phyloP scores from a whole-genome alignment of 2,888 invertebrate genomes.

The Antheraea assamensis region DNA sequence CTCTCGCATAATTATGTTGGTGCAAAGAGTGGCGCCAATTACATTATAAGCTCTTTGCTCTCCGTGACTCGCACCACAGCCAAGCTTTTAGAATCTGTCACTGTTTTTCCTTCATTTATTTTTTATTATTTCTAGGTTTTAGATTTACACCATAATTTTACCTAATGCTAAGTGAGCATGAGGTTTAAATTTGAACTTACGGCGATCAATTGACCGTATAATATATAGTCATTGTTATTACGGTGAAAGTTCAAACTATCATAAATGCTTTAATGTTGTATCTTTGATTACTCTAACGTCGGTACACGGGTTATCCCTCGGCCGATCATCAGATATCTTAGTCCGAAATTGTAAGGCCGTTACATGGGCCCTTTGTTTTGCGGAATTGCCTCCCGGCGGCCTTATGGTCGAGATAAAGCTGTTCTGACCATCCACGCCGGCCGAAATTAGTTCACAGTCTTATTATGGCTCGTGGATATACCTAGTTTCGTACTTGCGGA shows the following conservation, averaged over 20 bases:
- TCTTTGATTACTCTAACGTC: constrained; percentile 3
- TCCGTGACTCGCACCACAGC: too few relatives aligned
- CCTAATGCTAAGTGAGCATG: too few relatives aligned
- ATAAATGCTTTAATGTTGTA: not conserved
- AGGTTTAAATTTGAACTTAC: too few relatives aligned
- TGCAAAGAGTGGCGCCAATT: too few relatives aligned
- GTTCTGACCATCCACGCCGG: constrained; percentile 41
- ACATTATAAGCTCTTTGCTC: too few relatives aligned
- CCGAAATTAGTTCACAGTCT: constrained; percentile 58
- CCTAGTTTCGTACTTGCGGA: not conserved
- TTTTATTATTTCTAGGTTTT: too few relatives aligned
- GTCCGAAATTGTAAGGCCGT: constrained; percentile 47
- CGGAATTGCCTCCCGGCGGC: constrained; percentile 66
- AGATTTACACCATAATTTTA: too few relatives aligned
- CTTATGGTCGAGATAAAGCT: constrained; percentile 71
- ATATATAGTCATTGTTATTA: not conserved
- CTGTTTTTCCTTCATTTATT: too few relatives aligned
- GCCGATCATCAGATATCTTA: constrained; percentile 59
- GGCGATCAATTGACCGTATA: too few relatives aligned
- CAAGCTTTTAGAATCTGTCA: too few relatives aligned
- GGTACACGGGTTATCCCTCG: constrained; percentile 42
- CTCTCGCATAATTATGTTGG: too few relatives aligned
- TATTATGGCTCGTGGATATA: constrained; percentile 45
- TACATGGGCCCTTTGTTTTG: constrained; percentile 65
- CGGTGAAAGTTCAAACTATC: not conserved